Evolutionary conservation across 1,140 invertebrate genomes (phyloP).

Genomic region (Zaprionus kolodkinae): DNA sequence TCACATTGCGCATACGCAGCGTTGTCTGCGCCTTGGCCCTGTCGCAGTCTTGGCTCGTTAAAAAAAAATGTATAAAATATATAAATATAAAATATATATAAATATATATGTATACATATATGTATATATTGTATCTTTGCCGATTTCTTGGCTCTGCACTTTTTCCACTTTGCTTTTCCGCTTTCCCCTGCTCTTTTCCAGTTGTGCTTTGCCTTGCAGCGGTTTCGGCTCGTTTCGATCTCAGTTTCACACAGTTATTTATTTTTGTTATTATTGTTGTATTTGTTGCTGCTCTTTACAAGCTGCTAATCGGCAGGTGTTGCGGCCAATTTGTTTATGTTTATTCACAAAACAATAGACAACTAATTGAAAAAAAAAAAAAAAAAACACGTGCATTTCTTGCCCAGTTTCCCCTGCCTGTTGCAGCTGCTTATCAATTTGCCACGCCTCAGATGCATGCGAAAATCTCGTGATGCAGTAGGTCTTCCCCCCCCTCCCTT

Average conservation of each 20-base stretch:
- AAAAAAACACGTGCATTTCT: constrained; percentile 43
- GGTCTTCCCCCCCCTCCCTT: not conserved
- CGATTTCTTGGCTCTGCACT: constrained; percentile 7
- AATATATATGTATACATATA: too few relatives aligned
- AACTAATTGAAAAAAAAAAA: constrained; percentile 21
- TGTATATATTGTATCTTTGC: not conserved
- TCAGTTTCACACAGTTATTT: not conserved
- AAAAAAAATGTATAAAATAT: too few relatives aligned
- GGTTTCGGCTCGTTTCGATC: constrained; percentile 12
- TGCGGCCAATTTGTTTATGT: constrained; percentile 19
- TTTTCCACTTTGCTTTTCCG: constrained; percentile 22
- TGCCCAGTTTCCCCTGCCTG: not conserved
- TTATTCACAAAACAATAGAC: constrained; percentile 22
- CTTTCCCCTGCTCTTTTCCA: constrained; percentile 32
- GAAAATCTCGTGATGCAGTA: constrained; percentile 39
- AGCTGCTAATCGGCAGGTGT: constrained; percentile 41
- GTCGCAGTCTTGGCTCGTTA: too few relatives aligned
- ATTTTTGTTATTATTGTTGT: not conserved
- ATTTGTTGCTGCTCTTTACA: constrained; percentile 6
- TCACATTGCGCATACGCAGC: constrained; percentile 41
- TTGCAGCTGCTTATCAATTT: constrained; percentile 23
- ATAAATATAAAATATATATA: too few relatives aligned
- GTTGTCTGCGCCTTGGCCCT: not conserved
- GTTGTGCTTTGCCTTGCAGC: constrained; percentile 29
- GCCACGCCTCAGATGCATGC: constrained; percentile 20